phyloP scores from a whole-genome alignment of 2,113 vertebrate species.

The Ancistrus triradiatus region DNA sequence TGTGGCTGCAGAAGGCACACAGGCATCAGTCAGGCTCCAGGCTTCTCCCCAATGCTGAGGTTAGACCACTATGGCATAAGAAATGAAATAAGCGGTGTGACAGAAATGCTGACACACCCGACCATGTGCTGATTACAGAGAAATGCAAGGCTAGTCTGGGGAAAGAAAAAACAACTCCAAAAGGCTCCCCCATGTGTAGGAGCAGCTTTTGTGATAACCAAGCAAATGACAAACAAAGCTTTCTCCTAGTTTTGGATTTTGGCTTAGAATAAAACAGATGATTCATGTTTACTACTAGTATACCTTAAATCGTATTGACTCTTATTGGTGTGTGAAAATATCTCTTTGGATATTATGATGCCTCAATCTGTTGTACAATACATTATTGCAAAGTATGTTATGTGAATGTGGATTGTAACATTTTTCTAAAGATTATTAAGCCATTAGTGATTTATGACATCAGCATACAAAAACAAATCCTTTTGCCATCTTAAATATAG shows the following conservation, averaged over 20 bases:
- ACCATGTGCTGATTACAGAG: constrained; percentile 74
- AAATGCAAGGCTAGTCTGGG: constrained; percentile 50
- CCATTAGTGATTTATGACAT: no score
- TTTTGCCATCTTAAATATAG: no score
- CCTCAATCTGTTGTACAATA: no score
- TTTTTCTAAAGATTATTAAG: no score
- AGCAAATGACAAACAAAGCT: constrained; percentile 17
- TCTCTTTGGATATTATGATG: no score
- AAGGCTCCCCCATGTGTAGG: constrained; percentile 36
- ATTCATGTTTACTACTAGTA: neutral
- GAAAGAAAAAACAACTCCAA: constrained; percentile 24
- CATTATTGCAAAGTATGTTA: no score
- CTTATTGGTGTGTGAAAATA: no score
- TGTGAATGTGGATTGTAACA: no score
- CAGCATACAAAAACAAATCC: no score
- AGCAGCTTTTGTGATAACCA: constrained; percentile 45
- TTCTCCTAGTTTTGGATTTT: no score
- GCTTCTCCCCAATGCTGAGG: constrained; percentile 59
- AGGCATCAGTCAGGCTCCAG: constrained; percentile 49
- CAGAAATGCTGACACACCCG: constrained; percentile 68
- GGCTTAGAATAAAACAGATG: no score
- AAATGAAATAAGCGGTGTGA: constrained; percentile 72
- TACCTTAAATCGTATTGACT: no score
- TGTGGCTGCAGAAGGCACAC: constrained; percentile 80
- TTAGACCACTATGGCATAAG: constrained; percentile 58